Evolutionary conservation across 2,797 vertebrate genomes (phyloP), one percentile per base, ranked within the genome.

Genomic region (Valencia hispanica): DNA sequence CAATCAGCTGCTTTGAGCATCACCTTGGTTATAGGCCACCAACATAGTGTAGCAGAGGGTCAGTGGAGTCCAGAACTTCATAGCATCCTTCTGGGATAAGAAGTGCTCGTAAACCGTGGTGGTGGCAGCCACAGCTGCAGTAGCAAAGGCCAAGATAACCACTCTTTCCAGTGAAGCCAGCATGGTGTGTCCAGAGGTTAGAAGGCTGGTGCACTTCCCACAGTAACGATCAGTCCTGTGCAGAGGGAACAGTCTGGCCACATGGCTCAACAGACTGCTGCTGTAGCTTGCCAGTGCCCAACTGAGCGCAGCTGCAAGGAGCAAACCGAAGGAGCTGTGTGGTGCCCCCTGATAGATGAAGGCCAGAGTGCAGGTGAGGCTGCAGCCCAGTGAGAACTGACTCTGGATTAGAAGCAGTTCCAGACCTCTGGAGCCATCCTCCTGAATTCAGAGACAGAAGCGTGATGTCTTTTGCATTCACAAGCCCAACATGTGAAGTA

Each of bases 311-410:
- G 93, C 94, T 0, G 94, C 94, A 87, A 97, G 94, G 34, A 83
- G 75, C 88, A 97, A 91, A 92, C 93, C 96, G 43, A 96, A 85
- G 5, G 89, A 94, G 50, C 95, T 70, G 73, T 95, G 96, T 0
- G 91, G 93, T 61, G 97, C 96, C 63, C 95, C 96, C 90, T 96
- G 96, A 85, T 97, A 96, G 88, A 99, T 94, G 92, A 96, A 97
- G 83, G 79, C 91, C 68, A 98, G 93, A 88, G 92, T 85, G 18
- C 96, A 96, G 75, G 91, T 94, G 83, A 98, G 79, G 3, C 96
- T 93, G 0, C 97, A 99, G 74, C 96, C 97, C 92, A 98, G 87
- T 0, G 97, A 97, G 85, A 95, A 98, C 88, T 97, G 97, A 89
- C 97, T 92, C 80, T 96, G 95, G 79, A 97, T 73, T 84, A 93